Base-by-base conservation (phyloP, 2,888 invertebrate species). In the Drosophila suboccidentalis region DNA sequence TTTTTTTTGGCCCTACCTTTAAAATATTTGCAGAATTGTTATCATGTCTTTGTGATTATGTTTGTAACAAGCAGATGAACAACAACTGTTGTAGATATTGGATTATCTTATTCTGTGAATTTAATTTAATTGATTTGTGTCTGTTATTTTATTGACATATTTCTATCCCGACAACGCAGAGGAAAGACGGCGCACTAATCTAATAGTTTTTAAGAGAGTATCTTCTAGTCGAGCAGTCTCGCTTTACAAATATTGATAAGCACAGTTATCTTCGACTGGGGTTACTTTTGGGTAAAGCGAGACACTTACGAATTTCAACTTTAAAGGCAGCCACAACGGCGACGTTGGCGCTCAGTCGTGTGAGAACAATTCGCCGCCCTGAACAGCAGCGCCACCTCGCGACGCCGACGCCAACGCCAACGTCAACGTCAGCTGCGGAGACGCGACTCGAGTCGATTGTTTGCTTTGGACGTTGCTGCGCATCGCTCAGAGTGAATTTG, bases 401-500 rank as follows among this genome's bases (percentile, higher is more conserved):
- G 15, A 26, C 63, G 46, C 19, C 19, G 2, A 19, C 19, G 19
- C 6, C 22, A 41, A 34, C 61, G 63, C 2, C 34, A 6, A 36
- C 59, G 49, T 8, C 38, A 13, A 38, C 66, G 59, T 11, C 26
- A 19, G 19, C 19, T 2, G 19, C 19, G 19, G 19, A 19, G 6
- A 29, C 50, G 50, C 26, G 26, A 15, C 39, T 38, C 29, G 49
- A 8, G n/a, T 46, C 22, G 51, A 34, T 65, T 59, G 51, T 59
- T 43, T 47, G 55, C 39, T 59, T 41, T 59, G 44, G 9, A 44
- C 32, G 38, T 34, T 39, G 53, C 47, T 58, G 58, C 47, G 55
- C 58, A 55, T 53, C 38, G 34, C 19, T 89, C 77, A 89, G 90
- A 87, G 75, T 80, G 69, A 75, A 82, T 89, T 89, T 82, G 90